A percentile compares a stretch with the other conserved stretches of the same genome.
These are phyloP conservation scores for Alcis repandata DNA, from an alignment of 2,888 invertebrate genomes.

Conservation along the genomic window DNA sequence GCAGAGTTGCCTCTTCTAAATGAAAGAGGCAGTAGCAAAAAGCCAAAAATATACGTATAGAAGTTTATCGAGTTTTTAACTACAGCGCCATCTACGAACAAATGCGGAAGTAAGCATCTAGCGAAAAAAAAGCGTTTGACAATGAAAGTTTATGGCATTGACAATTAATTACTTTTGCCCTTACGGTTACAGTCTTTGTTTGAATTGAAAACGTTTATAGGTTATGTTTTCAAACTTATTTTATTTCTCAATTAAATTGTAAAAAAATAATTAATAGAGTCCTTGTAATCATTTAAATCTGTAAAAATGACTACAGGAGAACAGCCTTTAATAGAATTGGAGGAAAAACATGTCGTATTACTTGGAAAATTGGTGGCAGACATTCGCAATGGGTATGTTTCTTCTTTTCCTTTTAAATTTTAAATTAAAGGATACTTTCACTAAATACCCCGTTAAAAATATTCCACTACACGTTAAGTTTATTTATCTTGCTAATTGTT, in stretches of 20 bases:
- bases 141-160: no score
- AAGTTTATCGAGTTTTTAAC: no score
- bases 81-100: no score
- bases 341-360: conserved; percentile 37
- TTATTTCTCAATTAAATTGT: not conserved
- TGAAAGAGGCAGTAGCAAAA: no score
- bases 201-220: not conserved
- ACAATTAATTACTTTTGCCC: no score
- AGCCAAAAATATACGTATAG: no score
- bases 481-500: not conserved
- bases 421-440: not conserved
- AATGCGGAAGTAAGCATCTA: no score
- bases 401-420: not conserved
- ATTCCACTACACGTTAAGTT: not conserved
- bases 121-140: no score
- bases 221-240: conserved; percentile 5
- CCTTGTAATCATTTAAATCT: not conserved
- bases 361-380: conserved; percentile 43
- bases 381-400: conserved; percentile 63
- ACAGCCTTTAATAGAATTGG: conserved; percentile 21
- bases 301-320: conserved; percentile 17
- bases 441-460: not conserved
- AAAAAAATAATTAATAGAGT: not conserved
- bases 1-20: no score
- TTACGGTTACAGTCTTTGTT: no score